Base-by-base conservation (phyloP, 2,797 vertebrate species). In the Coregonus ussuriensis region DNA sequence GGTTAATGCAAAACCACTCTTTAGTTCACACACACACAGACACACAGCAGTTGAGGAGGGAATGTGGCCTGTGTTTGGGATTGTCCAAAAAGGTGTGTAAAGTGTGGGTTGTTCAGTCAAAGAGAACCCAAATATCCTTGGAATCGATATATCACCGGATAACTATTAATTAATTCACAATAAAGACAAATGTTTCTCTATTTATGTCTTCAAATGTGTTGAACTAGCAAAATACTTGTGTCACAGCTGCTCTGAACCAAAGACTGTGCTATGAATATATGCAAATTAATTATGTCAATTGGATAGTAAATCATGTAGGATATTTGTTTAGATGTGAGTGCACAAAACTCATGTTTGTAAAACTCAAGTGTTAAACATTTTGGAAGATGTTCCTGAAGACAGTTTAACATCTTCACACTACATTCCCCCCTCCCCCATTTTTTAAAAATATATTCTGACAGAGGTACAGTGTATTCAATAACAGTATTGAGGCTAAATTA, bases 1-100 rank as follows among this genome's bases (percentile, higher is more conserved):
- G 18, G 21, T 79, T 77, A 74, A 71, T 63, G 71, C 74, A 71
- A 54, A 80, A 33, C 66, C 15, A 37, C 29, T 2, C 78, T 76
- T 75, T 80, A 77, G 73, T 76, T 79, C 76, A 65, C 3, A 71
- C 54, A 72, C 15, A 18, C 54, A 4, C 18, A 56, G 1, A n/a
- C 15, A 53, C 52, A 13, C 14, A 13, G 7, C 41, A 56, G 18
- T 56, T 56, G 54, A 56, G 54, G 16, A 56, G 54, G 16, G 15
- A n/a, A n/a, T 56, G 54, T 56, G 18, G 54, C 15, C 4, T 56
- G 16, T 37, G 33, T n/a, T 35, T 35, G 18, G 47, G 31, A 75
- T 18, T 47, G 14, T 56, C 29, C 53, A 35, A 21, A 18, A 37
- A 21, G 54, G 18, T 56, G 5, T 56, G 18, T 16, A 18, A 18